Percentiles rank a stretch among this genome's conserved stretches.
phyloP scores from a whole-genome alignment of 2,888 invertebrate species.

The Acrobasis consociella region DNA sequence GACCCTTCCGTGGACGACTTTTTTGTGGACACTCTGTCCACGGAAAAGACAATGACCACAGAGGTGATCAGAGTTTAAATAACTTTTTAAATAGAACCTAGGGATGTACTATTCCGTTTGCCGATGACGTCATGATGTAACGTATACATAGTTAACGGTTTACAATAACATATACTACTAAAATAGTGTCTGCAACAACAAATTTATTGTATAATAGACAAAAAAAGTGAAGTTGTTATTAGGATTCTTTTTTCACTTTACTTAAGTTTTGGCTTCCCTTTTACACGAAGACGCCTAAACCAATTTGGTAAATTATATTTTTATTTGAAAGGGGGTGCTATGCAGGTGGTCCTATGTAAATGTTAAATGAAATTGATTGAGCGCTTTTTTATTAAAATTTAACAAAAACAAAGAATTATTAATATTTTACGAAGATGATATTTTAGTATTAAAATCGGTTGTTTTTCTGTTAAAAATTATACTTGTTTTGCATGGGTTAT shows the following conservation, averaged over 20 bases:
- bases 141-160: too few species aligned
- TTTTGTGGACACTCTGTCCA: conserved; percentile 15
- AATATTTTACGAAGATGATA: not conserved
- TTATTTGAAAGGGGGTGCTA: not conserved
- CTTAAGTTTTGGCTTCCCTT: too few species aligned
- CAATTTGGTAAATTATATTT: not conserved
- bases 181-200: too few species aligned
- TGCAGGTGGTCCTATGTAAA: not conserved
- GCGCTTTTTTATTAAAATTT: too few species aligned
- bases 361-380: not conserved
- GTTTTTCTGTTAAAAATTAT: not conserved
- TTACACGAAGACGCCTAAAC: too few species aligned
- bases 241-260: too few species aligned
- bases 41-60: conserved; percentile 18
- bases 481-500: not conserved
- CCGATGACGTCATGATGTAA: not conserved
- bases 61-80: not conserved
- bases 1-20: conserved; percentile 20
- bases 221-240: too few species aligned
- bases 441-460: not conserved
- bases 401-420: too few species aligned
- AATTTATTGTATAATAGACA: too few species aligned
- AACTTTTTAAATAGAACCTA: too few species aligned
- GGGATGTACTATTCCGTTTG: too few species aligned
- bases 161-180: too few species aligned